Evolutionary conservation across 2,888 invertebrate genomes (phyloP).

Genomic region (Clivina fossor): DNA sequence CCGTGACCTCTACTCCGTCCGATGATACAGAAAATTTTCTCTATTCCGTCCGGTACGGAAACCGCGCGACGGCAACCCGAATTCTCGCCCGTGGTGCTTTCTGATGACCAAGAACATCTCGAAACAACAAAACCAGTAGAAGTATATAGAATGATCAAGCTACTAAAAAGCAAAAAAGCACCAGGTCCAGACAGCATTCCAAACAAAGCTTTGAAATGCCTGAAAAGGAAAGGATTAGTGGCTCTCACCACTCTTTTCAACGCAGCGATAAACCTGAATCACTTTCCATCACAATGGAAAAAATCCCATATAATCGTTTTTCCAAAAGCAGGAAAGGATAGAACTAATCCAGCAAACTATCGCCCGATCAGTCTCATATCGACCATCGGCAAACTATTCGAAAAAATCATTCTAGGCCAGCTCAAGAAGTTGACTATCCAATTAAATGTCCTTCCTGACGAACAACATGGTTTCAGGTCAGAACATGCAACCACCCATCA

Average conservation of each 20-base stretch:
- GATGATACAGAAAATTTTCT: no score
- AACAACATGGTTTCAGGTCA: constrained; percentile 43
- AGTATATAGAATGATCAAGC: background rate
- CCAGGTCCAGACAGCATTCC: constrained; percentile 1
- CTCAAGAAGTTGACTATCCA: constrained; percentile 28
- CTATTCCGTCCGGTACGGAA: no score
- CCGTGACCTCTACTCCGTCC: no score
- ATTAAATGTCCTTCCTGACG: constrained; percentile 31
- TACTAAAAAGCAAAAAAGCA: background rate
- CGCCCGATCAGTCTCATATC: constrained; percentile 42
- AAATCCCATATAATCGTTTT: no score
- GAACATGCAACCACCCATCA: constrained; percentile 42
- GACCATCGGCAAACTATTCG: constrained; percentile 39
- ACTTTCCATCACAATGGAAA: no score
- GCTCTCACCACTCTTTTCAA: no score
- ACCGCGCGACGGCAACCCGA: no score
- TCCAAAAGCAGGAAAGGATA: no score
- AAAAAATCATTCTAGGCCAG: constrained; percentile 34
- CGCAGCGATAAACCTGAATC: no score
- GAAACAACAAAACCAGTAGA: background rate
- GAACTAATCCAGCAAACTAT: constrained; percentile 36
- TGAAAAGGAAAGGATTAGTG: no score
- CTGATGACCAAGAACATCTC: background rate
- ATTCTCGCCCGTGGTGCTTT: no score
- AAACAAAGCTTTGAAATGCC: constrained; percentile 3